phyloP scores from a whole-genome alignment of 92 coral and sea anemone genomes.

The Porites rus region DNA sequence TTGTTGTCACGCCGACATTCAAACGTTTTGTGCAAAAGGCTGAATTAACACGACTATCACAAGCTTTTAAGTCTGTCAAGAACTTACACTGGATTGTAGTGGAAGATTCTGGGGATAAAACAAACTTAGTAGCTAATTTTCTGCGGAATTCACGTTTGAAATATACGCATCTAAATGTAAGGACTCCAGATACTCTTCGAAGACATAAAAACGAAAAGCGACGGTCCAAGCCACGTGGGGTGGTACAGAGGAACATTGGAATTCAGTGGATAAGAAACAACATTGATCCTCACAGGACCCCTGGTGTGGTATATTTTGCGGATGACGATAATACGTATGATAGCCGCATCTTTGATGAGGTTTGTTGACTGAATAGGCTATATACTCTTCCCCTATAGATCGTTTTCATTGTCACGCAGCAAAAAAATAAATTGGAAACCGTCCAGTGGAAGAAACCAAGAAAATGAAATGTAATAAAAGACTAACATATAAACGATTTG shows the following conservation, averaged over 20 bases:
- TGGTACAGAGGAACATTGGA: constrained; percentile 85
- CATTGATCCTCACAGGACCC: constrained; percentile 66
- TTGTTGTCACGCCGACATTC: constrained; percentile 83
- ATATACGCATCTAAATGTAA: constrained; percentile 80
- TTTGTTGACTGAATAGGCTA: neutral
- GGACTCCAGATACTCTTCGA: constrained; percentile 75
- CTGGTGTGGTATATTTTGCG: constrained; percentile 93
- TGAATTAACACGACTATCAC: constrained; percentile 83
- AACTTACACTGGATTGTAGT: constrained; percentile 91
- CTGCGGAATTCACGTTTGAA: constrained; percentile 63
- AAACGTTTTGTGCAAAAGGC: constrained; percentile 90
- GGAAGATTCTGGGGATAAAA: constrained; percentile 79
- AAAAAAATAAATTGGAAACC: too few relatives aligned
- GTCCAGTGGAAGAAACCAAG: too few relatives aligned
- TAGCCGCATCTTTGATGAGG: constrained; percentile 84
- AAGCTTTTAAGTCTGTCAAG: constrained; percentile 71
- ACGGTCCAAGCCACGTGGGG: constrained; percentile 87
- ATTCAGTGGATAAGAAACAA: constrained; percentile 77
- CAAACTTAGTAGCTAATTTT: constrained; percentile 63
- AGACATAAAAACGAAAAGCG: constrained; percentile 72
- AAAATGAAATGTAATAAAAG: too few relatives aligned
- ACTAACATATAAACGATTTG: too few relatives aligned
- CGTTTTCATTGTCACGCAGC: too few relatives aligned
- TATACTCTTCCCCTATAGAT: too few relatives aligned
- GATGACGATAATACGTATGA: constrained; percentile 95